These are phyloP conservation scores for Galago senegalensis DNA, from an alignment of 2,797 vertebrate species.

Conservation along the genomic window DNA sequence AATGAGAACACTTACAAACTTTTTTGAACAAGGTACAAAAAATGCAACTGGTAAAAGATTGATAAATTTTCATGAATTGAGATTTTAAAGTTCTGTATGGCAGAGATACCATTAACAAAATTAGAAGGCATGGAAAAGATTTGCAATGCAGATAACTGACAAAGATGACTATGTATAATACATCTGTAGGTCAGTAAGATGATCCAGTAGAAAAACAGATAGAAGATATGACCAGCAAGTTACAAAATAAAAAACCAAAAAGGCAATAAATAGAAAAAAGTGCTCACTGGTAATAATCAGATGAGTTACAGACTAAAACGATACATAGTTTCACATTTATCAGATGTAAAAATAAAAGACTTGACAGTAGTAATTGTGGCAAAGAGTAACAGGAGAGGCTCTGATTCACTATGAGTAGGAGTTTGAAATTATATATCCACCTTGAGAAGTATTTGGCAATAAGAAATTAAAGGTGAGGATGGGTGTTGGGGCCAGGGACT, in stretches of 20 bases:
- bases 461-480: background rate
- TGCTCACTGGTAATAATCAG: background rate
- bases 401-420: background rate
- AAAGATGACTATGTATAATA: background rate
- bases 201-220: background rate
- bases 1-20: background rate
- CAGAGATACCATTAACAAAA: background rate
- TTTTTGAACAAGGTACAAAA: background rate
- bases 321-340: background rate
- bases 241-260: background rate
- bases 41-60: background rate
- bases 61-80: background rate
- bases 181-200: background rate
- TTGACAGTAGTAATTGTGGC: background rate
- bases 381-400: background rate
- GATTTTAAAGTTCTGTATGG: background rate
- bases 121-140: slow-evolving; percentile 18
- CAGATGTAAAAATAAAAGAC: slow-evolving; percentile 22
- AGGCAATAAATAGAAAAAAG: background rate
- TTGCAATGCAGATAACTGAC: background rate
- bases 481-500: too few species aligned
- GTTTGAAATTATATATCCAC: background rate
- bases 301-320: slow-evolving; percentile 1
- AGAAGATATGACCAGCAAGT: background rate
- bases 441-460: background rate